Evolutionary conservation across 2,888 invertebrate genomes (phyloP), one percentile per base, ranked within the genome.

Genomic region (Nemapogon koenigi): DNA sequence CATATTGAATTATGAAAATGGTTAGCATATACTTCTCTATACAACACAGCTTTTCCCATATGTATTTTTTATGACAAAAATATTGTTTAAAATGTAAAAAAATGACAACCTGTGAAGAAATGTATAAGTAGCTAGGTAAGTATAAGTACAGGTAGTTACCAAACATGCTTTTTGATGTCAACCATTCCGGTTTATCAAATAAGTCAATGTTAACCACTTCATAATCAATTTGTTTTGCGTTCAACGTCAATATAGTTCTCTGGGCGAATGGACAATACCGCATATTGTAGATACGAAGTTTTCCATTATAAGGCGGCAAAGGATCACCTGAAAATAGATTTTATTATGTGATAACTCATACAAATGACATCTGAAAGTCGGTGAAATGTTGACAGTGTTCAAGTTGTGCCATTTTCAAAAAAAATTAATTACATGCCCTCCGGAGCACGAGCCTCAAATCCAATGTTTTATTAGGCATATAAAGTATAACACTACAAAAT

Each of bases 211-310:
- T 88, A 18, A 91, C 81, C 1, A 84, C 80, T 54, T 92, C 91
- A 51, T 88, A 86, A 75, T 88, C 87, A 43, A 92, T 79, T 48
- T 86, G 82, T 61, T 93, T 93, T 3, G 90, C 89, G 47, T 86
- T 86, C 31, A 92, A 68, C 1, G 88, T 85, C 15, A 93, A 71
- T 48, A 89, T 83, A 2, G 86, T 84, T 38, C 93, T 80, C 47
- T 92, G 88, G 0, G 91, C 89, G 54, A 78, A 93, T 0, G 93
- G 92, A 50, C 92, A 92, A 61, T 87, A 91, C 35, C 90, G 82
- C 88, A 91, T 92, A 44, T 88, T 89, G 60, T 88, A 93, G 3
- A 92, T 61, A 3, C 90, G 85, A 22, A 89, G 57, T 53, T 86
- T 85, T 3, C 87, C 88, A 52, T 81, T 80, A 45, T 83, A 66